Evolutionary conservation across 2,113 vertebrate genomes (phyloP).

Genomic region (Pseudorasbora parva): DNA sequence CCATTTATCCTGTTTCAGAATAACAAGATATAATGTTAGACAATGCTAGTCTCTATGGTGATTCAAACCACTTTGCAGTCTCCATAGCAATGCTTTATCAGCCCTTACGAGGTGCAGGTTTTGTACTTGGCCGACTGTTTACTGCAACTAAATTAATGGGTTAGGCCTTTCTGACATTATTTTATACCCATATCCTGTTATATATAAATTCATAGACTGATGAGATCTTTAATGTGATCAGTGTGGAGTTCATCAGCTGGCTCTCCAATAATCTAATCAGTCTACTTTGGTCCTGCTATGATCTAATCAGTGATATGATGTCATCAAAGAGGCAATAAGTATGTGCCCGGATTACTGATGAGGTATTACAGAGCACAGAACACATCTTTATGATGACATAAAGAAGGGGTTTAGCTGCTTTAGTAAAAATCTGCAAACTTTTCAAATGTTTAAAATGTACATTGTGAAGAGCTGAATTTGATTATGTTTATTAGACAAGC

Average conservation of each 20-base stretch:
- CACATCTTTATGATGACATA: not conserved
- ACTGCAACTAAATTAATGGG: constrained; percentile 42
- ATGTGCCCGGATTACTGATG: not conserved
- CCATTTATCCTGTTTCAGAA: constrained; percentile 40
- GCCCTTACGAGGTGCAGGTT: constrained; percentile 49
- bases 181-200: not conserved
- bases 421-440: not conserved
- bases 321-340: not conserved
- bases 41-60: constrained; percentile 60
- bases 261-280: constrained; percentile 18
- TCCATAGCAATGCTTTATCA: constrained; percentile 61
- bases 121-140: constrained; percentile 33
- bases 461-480: not conserved
- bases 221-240: not conserved
- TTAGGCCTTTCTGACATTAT: constrained; percentile 8
- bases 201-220: not conserved
- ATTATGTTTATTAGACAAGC: not conserved
- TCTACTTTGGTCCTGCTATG: not conserved
- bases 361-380: not conserved
- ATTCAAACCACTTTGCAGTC: constrained; percentile 63
- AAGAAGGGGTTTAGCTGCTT: not conserved
- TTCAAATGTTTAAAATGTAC: not conserved
- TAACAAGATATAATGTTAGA: constrained; percentile 55
- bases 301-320: constrained; percentile 11
- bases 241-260: not conserved